Percentiles rank a stretch among this genome's conserved stretches.
phyloP scores from a whole-genome alignment of 2,797 vertebrate genomes.

The Muscicapa comitata region DNA sequence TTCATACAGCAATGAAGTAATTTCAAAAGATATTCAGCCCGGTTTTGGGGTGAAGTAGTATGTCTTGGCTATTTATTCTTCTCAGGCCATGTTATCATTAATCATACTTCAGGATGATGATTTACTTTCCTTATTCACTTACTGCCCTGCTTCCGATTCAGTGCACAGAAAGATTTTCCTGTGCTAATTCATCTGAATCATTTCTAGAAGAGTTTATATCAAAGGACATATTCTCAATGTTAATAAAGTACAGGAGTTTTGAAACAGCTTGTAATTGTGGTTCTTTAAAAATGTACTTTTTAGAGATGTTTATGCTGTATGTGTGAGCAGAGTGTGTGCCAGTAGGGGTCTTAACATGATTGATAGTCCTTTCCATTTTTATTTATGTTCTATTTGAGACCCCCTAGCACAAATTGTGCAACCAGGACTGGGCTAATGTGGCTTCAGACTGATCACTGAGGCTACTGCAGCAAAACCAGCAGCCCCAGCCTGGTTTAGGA shows the following conservation, averaged over 20 bases:
- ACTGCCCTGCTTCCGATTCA: constrained; percentile 19
- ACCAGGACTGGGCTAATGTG: neutral
- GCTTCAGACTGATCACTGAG: neutral
- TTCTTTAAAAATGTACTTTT: constrained; percentile 9
- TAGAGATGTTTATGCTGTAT: neutral
- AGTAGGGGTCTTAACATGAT: neutral
- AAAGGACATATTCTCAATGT: constrained; percentile 33
- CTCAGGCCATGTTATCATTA: constrained; percentile 43
- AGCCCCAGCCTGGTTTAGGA: accelerated
- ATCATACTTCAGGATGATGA: constrained; percentile 42
- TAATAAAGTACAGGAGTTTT: constrained; percentile 28
- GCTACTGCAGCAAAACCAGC: neutral
- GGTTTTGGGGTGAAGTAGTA: constrained; percentile 43
- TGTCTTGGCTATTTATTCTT: constrained; percentile 53
- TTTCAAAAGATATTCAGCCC: constrained; percentile 25
- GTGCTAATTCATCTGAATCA: constrained; percentile 59
- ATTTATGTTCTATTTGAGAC: neutral
- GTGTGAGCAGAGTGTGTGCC: neutral
- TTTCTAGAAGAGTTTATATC: constrained; percentile 43
- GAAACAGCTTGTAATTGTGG: neutral
- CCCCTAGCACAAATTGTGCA: neutral
- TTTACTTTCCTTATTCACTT: constrained; percentile 64
- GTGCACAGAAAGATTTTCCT: constrained; percentile 39
- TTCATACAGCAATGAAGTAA: neutral
- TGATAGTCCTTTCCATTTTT: neutral